phyloP scores from a whole-genome alignment of 2,888 invertebrate species.

The Endomychus coccineus region DNA sequence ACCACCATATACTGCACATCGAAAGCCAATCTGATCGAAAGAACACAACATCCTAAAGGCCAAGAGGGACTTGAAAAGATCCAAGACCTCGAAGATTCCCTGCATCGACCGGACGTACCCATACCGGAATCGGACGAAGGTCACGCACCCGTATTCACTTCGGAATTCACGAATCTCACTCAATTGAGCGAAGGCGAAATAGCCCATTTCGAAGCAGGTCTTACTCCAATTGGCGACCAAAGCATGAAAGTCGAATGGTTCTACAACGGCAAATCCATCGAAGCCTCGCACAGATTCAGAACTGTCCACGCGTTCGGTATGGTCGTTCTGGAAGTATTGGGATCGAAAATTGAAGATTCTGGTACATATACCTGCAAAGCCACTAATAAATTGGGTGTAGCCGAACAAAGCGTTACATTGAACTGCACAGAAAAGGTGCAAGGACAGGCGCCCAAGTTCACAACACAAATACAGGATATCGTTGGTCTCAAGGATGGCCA shows the following conservation, averaged over 20 bases:
- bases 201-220: slow-evolving; percentile 94
- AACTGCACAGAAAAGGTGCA: slow-evolving; percentile 78
- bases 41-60: slow-evolving; percentile 93
- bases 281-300: slow-evolving; percentile 82
- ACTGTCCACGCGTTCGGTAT: slow-evolving; percentile 97
- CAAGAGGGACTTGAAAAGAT: slow-evolving; percentile 86
- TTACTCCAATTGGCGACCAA: slow-evolving; percentile 90
- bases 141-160: slow-evolving; percentile 80
- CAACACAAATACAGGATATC: slow-evolving; percentile 77
- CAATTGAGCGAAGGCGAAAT: slow-evolving; percentile 92
- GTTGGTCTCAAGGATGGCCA: slow-evolving; percentile 86
- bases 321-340: slow-evolving; percentile 92
- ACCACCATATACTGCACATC: slow-evolving; percentile 79
- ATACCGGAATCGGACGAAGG: slow-evolving; percentile 68
- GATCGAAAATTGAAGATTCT: slow-evolving; percentile 87
- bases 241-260: slow-evolving; percentile 95
- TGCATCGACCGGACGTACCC: slow-evolving; percentile 63
- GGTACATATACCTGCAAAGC: slow-evolving; percentile 85
- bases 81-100: slow-evolving; percentile 81
- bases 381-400: slow-evolving; percentile 81
- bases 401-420: slow-evolving; percentile 75
- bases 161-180: slow-evolving; percentile 73
- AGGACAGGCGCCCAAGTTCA: slow-evolving; percentile 83
- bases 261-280: slow-evolving; percentile 83
- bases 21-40: slow-evolving; percentile 76